Evolutionary conservation across 2,888 invertebrate genomes (phyloP), one percentile per base, ranked within the genome.

Genomic region (Netelia melanura): DNA sequence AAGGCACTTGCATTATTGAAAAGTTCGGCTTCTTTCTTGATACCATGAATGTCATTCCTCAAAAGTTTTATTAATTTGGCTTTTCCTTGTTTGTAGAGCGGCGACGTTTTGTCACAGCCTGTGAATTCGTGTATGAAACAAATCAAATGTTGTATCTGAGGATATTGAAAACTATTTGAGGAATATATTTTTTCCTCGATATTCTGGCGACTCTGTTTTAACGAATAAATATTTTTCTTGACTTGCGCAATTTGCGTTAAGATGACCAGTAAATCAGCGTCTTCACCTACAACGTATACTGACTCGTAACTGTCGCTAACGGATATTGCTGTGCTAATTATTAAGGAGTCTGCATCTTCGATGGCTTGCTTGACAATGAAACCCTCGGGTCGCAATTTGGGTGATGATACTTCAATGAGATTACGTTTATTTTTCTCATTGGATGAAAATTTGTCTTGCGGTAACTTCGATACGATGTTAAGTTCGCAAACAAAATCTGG

Each of bases 81-180:
- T 65, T 54, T 54, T 14, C 54, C 75, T 54, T 75, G 75, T 17
- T 64, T 75, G 23, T 75, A 75, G 11, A 75, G 64, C 54, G 65
- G 54, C 21, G 64, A 75, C 21, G 64, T 75, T 52, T 38, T 64
- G 14, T 75, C 52, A 10, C 75, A 30, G 30, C 75, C 75, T 25
- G 75, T 64, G 52, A 75, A 64, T 17, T 38, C 30, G 54, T 75
- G 75, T 14, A 64, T 65, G 23, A 75, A 75, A 9, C 38, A 23
- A 54, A 54, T 75, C 10, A 65, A 21, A 30, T 65, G 38, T 54
- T 38, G 14, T 8, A 75, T 75, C 1, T 38, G 64, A 1, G 75
- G 30, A 75, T 75, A 64, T 75, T 64, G 3, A 9, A 64, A 75
- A 14, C 75, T 75, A 6, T 10, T 38, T n/a, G 54, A 30, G 30